Evolutionary conservation across 2,888 invertebrate genomes (phyloP), one percentile per base, ranked within the genome.

Genomic region (Pseudococcus jackbeardsleyi): DNA sequence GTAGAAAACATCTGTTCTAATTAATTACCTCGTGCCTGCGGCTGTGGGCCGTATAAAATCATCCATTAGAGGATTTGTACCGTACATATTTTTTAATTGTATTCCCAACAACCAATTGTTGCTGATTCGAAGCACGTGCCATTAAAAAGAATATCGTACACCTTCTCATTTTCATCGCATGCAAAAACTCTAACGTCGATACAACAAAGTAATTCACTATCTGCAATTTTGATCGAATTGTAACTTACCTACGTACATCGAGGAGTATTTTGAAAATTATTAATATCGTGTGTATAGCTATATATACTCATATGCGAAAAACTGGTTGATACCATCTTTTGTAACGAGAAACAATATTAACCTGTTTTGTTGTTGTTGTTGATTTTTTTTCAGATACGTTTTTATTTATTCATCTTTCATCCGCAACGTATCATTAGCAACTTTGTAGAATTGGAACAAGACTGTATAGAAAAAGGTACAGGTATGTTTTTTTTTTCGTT

Each of bases 11-110:
- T 72, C 26, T 26, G 72, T 72, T 33, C 72, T 72, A 72, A 33
- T 64, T 64, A 64, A 64, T 64, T 64, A 64, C 22, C 64, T 64
- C 15, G 64, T 22, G 64, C 64, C 64, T 64, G 64, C 64, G 64
- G 64, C 64, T 64, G 72, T 72, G 26, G 72, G 72, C 26, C 72
- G 72, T 72, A 72, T 22, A 64, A 72, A 72, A 72, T 72, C 64
- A 22, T 64, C 19, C 64, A 64, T 64, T 12, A 12, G 8, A 64
- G 64, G 12, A 64, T 19, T 64, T 22, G 64, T 64, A 64, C 7
- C 42, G 42, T 42, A 15, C 15, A 50, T 33, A 33, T 64, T 64
- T 64, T 64, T 64, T 22, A 64, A 64, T 64, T 64, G 64, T 64
- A 22, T 64, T 64, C 64, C 9, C 22, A 64, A 64, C 64, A 64